Evolutionary conservation across 2,797 vertebrate genomes (phyloP).

Genomic region (Cynopterus sphinx): DNA sequence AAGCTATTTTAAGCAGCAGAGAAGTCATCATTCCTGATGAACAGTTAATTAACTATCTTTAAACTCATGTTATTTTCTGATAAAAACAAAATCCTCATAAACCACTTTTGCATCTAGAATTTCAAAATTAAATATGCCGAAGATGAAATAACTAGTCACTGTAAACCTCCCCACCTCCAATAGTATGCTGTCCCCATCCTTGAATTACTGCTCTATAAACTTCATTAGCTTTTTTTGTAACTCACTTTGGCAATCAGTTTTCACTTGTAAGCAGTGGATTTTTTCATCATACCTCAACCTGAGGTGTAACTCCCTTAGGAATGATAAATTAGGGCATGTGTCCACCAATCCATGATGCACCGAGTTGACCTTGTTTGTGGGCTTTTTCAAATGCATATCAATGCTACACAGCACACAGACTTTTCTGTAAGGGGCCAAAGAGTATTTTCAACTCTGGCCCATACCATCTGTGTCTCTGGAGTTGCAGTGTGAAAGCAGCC

Average conservation of each 20-base stretch:
- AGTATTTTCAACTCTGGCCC: not conserved
- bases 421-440: not conserved
- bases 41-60: not conserved
- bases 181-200: not conserved
- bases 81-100: not conserved
- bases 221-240: not conserved
- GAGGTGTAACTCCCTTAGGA: not conserved
- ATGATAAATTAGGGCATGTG: conserved; percentile 4
- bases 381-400: not conserved
- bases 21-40: not conserved
- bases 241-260: not conserved
- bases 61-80: not conserved
- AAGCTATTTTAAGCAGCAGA: not conserved
- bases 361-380: not conserved
- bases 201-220: not conserved
- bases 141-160: not conserved
- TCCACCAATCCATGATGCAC: not conserved
- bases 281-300: not conserved
- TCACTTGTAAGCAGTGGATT: not conserved
- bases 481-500: not conserved
- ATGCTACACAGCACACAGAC: not conserved
- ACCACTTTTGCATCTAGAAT: not conserved
- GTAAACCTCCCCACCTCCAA: not conserved
- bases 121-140: not conserved
- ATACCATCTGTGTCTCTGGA: not conserved